These are phyloP conservation scores for Cataglyphis livida DNA, from an alignment of 2,888 invertebrate genomes.

Conservation along the genomic window DNA sequence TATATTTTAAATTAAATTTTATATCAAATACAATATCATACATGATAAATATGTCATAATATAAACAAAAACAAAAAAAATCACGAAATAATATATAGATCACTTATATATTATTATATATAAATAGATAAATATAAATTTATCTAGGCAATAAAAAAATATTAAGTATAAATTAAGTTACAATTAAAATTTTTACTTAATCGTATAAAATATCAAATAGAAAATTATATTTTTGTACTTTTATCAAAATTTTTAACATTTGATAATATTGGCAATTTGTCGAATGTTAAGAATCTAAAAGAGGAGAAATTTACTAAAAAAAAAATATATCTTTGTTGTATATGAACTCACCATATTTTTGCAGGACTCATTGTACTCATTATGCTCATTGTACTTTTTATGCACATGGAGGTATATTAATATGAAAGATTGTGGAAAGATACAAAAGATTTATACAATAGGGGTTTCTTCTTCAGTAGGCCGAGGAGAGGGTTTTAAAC, in stretches of 20 bases:
- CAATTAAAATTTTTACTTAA: neutral
- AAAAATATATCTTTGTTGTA: neutral
- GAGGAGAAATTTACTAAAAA: slow-evolving; percentile 17
- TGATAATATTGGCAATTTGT: neutral
- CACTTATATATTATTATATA: neutral
- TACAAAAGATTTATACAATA: slow-evolving; percentile 50
- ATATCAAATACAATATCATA: neutral
- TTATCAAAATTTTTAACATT: slow-evolving; percentile 26
- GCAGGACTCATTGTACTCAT: neutral
- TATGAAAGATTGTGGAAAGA: slow-evolving; percentile 27
- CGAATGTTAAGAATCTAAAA: neutral
- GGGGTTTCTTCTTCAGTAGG: slow-evolving; percentile 60
- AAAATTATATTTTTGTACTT: neutral
- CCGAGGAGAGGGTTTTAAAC: slow-evolving; percentile 87
- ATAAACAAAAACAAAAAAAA: neutral
- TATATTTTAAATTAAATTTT: neutral
- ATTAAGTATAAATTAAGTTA: neutral
- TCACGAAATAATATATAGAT: slow-evolving; percentile 15
- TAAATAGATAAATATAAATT: slow-evolving; percentile 6
- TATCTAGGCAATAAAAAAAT: neutral
- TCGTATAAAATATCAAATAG: neutral
- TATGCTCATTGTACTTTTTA: slow-evolving; percentile 6
- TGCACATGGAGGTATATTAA: slow-evolving; percentile 14
- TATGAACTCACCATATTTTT: slow-evolving; percentile 12
- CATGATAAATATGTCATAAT: neutral